A percentile compares a stretch with the other conserved stretches of the same genome.
Evolutionary conservation across 2,888 invertebrate species (phyloP).

Genomic region (Cistogaster globosa): DNA sequence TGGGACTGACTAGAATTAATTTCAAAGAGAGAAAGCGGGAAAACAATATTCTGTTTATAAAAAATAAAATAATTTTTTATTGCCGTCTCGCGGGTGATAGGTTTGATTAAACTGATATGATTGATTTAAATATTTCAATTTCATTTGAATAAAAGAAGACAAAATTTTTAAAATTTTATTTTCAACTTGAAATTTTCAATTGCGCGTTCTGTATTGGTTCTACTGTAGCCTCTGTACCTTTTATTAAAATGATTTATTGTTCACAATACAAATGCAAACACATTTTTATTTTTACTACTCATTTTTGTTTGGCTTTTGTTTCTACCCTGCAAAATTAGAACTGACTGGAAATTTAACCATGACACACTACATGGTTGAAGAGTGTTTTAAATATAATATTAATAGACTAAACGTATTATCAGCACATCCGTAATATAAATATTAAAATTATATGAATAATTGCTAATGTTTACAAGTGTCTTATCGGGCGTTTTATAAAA

Average conservation of each 20-base stretch:
- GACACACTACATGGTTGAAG: constrained; percentile 16
- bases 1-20: background rate
- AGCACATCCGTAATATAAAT: background rate
- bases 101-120: too few relatives aligned
- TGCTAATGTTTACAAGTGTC: too few relatives aligned
- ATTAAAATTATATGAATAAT: background rate
- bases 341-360: background rate
- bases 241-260: constrained; percentile 10
- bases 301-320: background rate
- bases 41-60: too few relatives aligned
- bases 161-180: too few relatives aligned
- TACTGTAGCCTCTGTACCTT: background rate
- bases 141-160: too few relatives aligned
- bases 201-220: background rate
- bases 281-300: constrained; percentile 10
- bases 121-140: too few relatives aligned
- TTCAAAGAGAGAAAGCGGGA: background rate
- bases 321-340: constrained; percentile 24
- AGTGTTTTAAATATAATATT: background rate
- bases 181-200: background rate
- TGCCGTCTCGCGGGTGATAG: too few relatives aligned
- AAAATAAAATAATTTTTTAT: too few relatives aligned
- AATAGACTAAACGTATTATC: background rate
- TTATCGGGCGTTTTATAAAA: too few relatives aligned
- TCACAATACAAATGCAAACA: constrained; percentile 13